Percentiles rank a stretch among this genome's conserved stretches.
Evolutionary conservation across 2,888 invertebrate species (phyloP).

Genomic region (Coenonympha arcania): DNA sequence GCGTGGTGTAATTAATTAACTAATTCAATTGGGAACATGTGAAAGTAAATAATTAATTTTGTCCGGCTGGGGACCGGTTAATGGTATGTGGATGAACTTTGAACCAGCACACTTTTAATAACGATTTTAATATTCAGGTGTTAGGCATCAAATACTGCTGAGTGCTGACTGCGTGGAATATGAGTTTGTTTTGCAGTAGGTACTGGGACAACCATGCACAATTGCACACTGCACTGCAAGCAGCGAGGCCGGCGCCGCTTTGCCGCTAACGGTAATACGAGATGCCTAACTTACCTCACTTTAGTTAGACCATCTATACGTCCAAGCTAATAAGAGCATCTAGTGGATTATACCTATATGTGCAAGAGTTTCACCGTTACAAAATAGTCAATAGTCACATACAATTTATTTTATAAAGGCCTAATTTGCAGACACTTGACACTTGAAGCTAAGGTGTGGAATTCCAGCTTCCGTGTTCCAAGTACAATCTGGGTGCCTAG

Average conservation of each 20-base stretch:
- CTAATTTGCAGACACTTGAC: too few relatives aligned
- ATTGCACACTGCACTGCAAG: slow-evolving; percentile 29
- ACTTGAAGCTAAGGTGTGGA: too few relatives aligned
- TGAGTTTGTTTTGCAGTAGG: slow-evolving; percentile 26
- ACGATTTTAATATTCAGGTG: slow-evolving; percentile 20
- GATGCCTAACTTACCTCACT: slow-evolving; percentile 50
- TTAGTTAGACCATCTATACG: slow-evolving; percentile 40
- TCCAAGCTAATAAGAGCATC: slow-evolving; percentile 35
- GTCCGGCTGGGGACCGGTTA: not conserved
- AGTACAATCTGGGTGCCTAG: too few relatives aligned
- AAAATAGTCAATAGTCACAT: too few relatives aligned
- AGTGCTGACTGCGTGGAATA: slow-evolving; percentile 27
- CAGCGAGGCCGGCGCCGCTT: slow-evolving; percentile 51
- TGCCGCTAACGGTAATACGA: slow-evolving; percentile 69
- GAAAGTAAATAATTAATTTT: slow-evolving; percentile 3
- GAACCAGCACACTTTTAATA: slow-evolving; percentile 8
- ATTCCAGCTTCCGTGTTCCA: too few relatives aligned
- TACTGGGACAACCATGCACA: too few relatives aligned
- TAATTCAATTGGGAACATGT: not conserved
- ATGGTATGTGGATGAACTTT: slow-evolving; percentile 14
- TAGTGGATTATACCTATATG: slow-evolving; percentile 23
- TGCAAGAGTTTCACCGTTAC: slow-evolving; percentile 10
- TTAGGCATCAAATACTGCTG: slow-evolving; percentile 19
- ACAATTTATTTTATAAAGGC: too few relatives aligned
- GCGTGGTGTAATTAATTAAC: not conserved